Conservation (phyloP, 2,888 invertebrate species). For the Lasioglossum leucozonium region DNA sequence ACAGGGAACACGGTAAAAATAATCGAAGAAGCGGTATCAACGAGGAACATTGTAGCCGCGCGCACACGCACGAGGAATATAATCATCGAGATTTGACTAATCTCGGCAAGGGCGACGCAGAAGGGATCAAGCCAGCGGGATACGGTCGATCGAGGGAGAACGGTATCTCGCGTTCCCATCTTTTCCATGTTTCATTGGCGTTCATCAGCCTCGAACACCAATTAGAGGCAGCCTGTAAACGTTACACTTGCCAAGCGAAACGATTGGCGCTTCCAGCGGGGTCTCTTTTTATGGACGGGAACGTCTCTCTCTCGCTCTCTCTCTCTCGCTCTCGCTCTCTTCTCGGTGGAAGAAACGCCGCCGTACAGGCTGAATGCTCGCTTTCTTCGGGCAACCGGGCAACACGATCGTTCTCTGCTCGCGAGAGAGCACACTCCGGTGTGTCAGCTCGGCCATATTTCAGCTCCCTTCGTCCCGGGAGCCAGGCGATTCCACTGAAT, state of each 20-base stretch:
- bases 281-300: conserved; percentile 71
- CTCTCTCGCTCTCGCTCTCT: too few species aligned
- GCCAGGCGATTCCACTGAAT: conserved; percentile 54
- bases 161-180: conserved; percentile 57
- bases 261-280: conserved; percentile 72
- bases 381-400: conserved; percentile 71
- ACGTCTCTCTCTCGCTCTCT: conserved; percentile 66
- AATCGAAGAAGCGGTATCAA: neutral
- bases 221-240: conserved; percentile 77
- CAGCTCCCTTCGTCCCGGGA: conserved; percentile 57
- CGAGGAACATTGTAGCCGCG: neutral
- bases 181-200: conserved; percentile 69
- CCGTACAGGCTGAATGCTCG: conserved; percentile 69
- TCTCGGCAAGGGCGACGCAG: conserved; percentile 1
- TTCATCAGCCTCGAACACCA: conserved; percentile 76
- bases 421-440: conserved; percentile 51
- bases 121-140: neutral
- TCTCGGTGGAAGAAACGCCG: conserved; percentile 67
- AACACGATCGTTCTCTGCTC: conserved; percentile 73
- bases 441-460: conserved; percentile 69
- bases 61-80: neutral
- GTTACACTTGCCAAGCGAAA: conserved; percentile 74
- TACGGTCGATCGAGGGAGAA: conserved; percentile 3
- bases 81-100: neutral
- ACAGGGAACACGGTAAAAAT: neutral